Percentiles rank a stretch among this genome's conserved stretches.
These are phyloP conservation scores for Philopedon plagiatum DNA, from an alignment of 2,888 invertebrate species.

Conservation along the genomic window DNA sequence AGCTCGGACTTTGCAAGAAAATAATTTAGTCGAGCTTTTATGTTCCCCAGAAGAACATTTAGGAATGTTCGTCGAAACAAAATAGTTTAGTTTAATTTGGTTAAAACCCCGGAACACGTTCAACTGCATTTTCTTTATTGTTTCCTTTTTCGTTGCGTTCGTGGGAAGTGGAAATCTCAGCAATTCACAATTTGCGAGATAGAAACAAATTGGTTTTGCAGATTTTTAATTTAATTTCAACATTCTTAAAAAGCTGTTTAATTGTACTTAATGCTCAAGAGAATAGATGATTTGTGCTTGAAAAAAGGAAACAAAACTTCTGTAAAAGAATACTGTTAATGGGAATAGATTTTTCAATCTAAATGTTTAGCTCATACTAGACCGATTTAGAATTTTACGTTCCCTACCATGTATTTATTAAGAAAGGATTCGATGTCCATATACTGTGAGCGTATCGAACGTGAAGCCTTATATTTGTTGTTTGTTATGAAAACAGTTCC, in stretches of 20 bases:
- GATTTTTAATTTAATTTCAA: conserved; percentile 25
- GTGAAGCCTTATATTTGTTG: too few relatives aligned
- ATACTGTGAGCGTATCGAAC: too few relatives aligned
- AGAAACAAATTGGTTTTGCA: conserved; percentile 17
- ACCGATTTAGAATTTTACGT: too few relatives aligned
- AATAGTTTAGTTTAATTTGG: conserved; percentile 48
- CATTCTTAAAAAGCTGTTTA: not conserved
- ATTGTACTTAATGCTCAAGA: not conserved
- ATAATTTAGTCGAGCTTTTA: conserved; percentile 37
- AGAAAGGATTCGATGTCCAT: too few relatives aligned
- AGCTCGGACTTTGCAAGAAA: conserved; percentile 33
- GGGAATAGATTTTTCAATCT: too few relatives aligned
- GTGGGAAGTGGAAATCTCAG: conserved; percentile 15
- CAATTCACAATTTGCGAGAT: conserved; percentile 15
- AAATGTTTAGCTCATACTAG: too few relatives aligned
- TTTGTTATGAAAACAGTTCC: too few relatives aligned
- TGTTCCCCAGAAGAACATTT: conserved; percentile 36
- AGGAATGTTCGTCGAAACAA: conserved; percentile 27
- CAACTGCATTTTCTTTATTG: conserved; percentile 34
- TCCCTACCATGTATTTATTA: too few relatives aligned
- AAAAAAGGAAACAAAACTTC: too few relatives aligned
- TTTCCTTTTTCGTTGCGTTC: conserved; percentile 21
- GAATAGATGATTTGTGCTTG: not conserved
- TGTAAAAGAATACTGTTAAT: too few relatives aligned
- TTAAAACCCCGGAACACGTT: conserved; percentile 39